Base-by-base conservation (phyloP, 2,888 invertebrate genomes). In the Lithosia quadra region DNA sequence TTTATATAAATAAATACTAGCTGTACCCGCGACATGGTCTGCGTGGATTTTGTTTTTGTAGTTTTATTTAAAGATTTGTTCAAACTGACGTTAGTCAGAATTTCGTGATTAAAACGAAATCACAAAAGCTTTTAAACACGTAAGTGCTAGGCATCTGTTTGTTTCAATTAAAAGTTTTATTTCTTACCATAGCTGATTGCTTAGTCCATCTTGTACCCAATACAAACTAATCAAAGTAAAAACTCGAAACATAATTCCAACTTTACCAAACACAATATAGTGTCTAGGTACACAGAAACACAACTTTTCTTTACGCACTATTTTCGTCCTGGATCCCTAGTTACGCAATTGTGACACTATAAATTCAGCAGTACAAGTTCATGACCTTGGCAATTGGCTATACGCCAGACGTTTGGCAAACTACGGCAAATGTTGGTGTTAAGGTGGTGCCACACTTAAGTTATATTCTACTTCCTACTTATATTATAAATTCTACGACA, bases 351-450 rank as follows among this genome's bases (percentile, higher is more conserved):
- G 49, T 65, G 68, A 36, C n/a, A 34, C 72, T 67, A 80, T 80
- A 79, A 79, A 80, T 80, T 71, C 15, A 69, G 66, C 67, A 71
- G 64, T n/a, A 58, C 63, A 81, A 80, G 80, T 75, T 80, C 80
- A 81, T 56, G 81, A 70, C 73, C 81, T 69, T 57, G 62, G 59
- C 24, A 33, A 34, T 69, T 80, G 80, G 80, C 79, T 64, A 36
- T 22, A 68, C 70, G 79, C 80, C 80, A 80, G 71, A 62, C 65
- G 67, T 49, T 65, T n/a, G 65, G 28, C 62, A 49, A 62, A 69
- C 22, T 24, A 43, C 11, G 58, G 49, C 28, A 60, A 49, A n/a
- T 21, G 60, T 57, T 63, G 39, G 58, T 28, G 24, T 63, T 66
- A 55, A 28, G 28, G 28, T 28, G 28, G 5, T 28, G 3, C 5